phyloP scores from a whole-genome alignment of 2,797 vertebrate species.

The Emys orbicularis region DNA sequence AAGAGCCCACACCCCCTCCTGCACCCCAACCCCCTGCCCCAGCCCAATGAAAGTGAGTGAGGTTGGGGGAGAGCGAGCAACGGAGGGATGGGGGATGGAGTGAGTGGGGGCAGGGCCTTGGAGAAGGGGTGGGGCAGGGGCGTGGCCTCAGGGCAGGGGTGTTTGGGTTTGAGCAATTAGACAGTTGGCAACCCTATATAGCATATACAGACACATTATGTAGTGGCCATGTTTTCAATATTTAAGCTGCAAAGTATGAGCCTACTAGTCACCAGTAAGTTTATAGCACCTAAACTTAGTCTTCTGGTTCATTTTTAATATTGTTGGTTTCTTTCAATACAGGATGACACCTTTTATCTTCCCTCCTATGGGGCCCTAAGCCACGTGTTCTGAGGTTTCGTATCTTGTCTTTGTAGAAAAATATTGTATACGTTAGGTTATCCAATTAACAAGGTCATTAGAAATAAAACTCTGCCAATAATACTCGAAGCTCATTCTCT shows the following conservation, averaged over 20 bases:
- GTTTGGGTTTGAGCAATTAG: no score
- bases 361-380: background rate
- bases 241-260: fast-evolving
- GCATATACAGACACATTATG: background rate
- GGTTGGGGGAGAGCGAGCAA: no score
- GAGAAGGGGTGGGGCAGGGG: no score
- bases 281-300: fast-evolving
- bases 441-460: background rate
- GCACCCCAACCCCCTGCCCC: no score
- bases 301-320: background rate
- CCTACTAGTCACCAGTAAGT: background rate
- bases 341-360: background rate
- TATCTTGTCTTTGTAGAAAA: background rate
- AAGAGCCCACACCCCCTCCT: no score
- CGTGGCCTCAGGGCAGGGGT: no score
- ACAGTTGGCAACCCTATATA: no score
- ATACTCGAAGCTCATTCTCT: background rate
- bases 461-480: background rate
- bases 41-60: no score
- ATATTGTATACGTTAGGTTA: background rate
- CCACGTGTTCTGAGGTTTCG: background rate
- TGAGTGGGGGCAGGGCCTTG: no score
- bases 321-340: background rate
- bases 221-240: fast-evolving
- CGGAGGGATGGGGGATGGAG: no score